Base-by-base conservation (phyloP, 2,113 vertebrate species). In the Anguilla rostrata region DNA sequence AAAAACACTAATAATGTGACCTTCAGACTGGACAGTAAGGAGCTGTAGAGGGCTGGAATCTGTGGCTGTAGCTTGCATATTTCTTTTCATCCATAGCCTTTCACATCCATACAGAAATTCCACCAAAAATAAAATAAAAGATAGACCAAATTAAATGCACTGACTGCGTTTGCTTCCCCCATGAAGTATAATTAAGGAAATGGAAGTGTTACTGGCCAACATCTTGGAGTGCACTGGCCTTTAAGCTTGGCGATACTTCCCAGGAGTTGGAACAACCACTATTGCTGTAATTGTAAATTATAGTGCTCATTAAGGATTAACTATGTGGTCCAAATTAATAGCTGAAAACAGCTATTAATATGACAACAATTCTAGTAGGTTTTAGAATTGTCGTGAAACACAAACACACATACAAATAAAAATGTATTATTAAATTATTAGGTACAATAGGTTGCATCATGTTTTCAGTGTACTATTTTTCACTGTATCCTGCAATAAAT, bases 1-100 rank as follows among this genome's bases (percentile, higher is more conserved):
- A 84, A 85, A 80, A 84, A 57, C 84, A 85, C 87, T 88, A 87
- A 89, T 83, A 82, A 85, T 60, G 22, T 85, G 87, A 88, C 83
- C 87, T 88, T 88, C 85, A 88, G 87, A 71, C 29, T 15, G 84
- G 57, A 81, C 87, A 87, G 40, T 81, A 49, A 6, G 16, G 20
- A 57, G 8, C 18, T 29, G 83, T 20, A 29, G 75, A 81, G 83
- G 41, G 39, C 1, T 40, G 39, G 57, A 16, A 22, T 84, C 57
- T 84, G 82, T 22, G 1, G 81, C 78, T 20, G 49, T 56, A 46
- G 26, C 75, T 4, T 29, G 20, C 53, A 49, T 9, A 39, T 66
- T 34, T 66, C 53, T 39, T 81, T 84, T 71, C n/a, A 49, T 53
- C 78, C 26, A 53, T 43, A 84, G 39, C 79, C 60, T 88, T 84